Base-by-base conservation (phyloP, 2,888 invertebrate genomes). In the Sarcophaga variegata region DNA sequence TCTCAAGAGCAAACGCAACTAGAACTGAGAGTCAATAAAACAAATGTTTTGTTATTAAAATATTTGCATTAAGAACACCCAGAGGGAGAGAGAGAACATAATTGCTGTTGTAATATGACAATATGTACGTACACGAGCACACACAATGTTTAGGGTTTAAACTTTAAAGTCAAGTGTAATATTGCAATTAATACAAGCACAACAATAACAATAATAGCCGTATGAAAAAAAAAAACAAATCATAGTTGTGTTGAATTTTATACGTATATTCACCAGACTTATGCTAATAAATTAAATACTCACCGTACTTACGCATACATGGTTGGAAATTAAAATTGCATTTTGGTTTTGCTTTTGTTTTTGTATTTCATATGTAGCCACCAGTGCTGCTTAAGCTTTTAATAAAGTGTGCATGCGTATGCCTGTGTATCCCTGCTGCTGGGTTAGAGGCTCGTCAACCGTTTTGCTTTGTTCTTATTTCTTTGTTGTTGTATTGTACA, bases 121-220 rank as follows among this genome's bases (percentile, higher is more conserved):
- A 54, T 5, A 45, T 74, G 66, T 47, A 25, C 20, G 4, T 20
- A 11, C 25, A 66, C 60, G 20, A 62, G 2, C 37, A 37, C 22
- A 59, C 76, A 81, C 45, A 59, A 45, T 77, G 47, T 81, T 81
- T 64, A 83, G 60, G 74, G 66, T 67, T 75, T 88, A 37, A 37
- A 37, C 37, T 37, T 37, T 37, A 89, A 89, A 88, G 89, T 89
- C 89, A 89, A 89, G 89, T 89, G 88, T 89, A 89, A 88, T 88
- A 71, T 83, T 60, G 70, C 70, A 81, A 87, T 86, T 88, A 69
- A 81, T 85, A 62, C 80, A 22, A 74, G 77, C 70, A 75, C 22
- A 75, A 62, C n/a, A 12, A 74, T 11, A 49, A 67, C 37, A 37
- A 45, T 27, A 27, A 27, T 27, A 37, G 5, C 1, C 37, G 6